Percentiles rank a stretch among this genome's conserved stretches.
Conservation (phyloP, 1,140 invertebrate species). For the Bombus polaris region DNA sequence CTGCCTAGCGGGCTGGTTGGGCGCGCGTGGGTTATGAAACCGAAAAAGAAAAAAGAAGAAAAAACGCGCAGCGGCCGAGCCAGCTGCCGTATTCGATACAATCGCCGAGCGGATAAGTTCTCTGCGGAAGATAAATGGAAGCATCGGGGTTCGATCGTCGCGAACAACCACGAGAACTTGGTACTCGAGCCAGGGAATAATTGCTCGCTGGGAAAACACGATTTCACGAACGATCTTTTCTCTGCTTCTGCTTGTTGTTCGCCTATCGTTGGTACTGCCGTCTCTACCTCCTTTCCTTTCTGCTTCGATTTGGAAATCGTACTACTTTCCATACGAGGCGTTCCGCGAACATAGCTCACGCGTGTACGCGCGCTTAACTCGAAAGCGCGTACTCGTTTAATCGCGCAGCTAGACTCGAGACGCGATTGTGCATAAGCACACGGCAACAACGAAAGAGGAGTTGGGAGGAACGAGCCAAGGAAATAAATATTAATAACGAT, state of each 20-base stretch:
- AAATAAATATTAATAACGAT: constrained; percentile 78
- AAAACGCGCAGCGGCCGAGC: constrained; percentile 55
- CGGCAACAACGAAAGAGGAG: constrained; percentile 63
- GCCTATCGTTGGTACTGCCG: background rate
- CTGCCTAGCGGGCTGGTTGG: constrained; percentile 29
- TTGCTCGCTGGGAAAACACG: constrained; percentile 25
- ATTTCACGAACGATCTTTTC: constrained; percentile 6
- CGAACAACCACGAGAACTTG: background rate
- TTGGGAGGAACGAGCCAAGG: constrained; percentile 60
- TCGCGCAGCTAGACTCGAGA: constrained; percentile 45
- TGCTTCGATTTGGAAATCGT: constrained; percentile 49
- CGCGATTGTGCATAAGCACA: constrained; percentile 59
- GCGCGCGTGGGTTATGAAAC: constrained; percentile 51
- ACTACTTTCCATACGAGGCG: constrained; percentile 50
- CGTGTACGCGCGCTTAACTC: constrained; percentile 53
- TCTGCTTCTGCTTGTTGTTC: background rate
- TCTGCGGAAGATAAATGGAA: constrained; percentile 37
- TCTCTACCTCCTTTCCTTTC: background rate
- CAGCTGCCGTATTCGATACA: constrained; percentile 76
- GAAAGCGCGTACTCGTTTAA: constrained; percentile 63
- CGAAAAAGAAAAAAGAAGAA: background rate
- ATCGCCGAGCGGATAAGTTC: constrained; percentile 65
- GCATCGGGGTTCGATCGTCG: constrained; percentile 22
- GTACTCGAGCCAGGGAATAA: background rate
- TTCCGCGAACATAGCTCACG: background rate